A percentile compares a stretch with the other conserved stretches of the same genome.
Conservation (phyloP, 2,797 vertebrate species). For the Rhodeus uyekii region DNA sequence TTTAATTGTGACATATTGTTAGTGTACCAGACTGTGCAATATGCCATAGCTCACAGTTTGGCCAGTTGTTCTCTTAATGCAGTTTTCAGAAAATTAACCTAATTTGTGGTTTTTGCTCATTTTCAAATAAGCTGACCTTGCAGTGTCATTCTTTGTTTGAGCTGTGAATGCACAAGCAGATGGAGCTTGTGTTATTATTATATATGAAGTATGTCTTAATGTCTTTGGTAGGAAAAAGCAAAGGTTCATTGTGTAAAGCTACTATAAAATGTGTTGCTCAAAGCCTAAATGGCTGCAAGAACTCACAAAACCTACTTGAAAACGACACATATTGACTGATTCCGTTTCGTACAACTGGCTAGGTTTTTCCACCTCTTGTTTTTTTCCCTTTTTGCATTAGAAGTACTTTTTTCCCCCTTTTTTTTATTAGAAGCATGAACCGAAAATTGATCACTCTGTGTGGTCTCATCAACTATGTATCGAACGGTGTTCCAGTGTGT, state of each 20-base stretch:
- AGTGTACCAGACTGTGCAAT: no score
- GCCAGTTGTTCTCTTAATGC: not conserved
- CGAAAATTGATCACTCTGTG: slow-evolving; percentile 35
- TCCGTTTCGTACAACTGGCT: slow-evolving; percentile 25
- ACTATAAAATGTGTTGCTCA: not conserved
- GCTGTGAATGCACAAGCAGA: not conserved
- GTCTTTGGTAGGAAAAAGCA: not conserved
- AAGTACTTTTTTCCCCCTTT: not conserved
- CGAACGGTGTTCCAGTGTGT: slow-evolving; percentile 11
- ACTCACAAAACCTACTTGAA: slow-evolving; percentile 6
- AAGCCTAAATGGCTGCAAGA: not conserved
- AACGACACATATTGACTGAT: slow-evolving; percentile 21
- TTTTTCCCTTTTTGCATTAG: slow-evolving; percentile 17
- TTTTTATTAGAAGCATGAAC: not conserved
- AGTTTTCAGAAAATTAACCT: not conserved
- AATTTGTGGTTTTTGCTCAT: not conserved
- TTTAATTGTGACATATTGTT: no score
- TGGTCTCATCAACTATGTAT: slow-evolving; percentile 44
- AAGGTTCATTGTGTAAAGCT: not conserved
- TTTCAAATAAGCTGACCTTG: not conserved
- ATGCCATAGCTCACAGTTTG: no score
- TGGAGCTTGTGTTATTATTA: not conserved
- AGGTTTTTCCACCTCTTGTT: slow-evolving; percentile 9
- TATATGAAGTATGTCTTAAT: not conserved
- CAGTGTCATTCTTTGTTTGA: not conserved